Base-by-base conservation (phyloP, 2,888 invertebrate species). In the Leptarthrus brevirostris region DNA sequence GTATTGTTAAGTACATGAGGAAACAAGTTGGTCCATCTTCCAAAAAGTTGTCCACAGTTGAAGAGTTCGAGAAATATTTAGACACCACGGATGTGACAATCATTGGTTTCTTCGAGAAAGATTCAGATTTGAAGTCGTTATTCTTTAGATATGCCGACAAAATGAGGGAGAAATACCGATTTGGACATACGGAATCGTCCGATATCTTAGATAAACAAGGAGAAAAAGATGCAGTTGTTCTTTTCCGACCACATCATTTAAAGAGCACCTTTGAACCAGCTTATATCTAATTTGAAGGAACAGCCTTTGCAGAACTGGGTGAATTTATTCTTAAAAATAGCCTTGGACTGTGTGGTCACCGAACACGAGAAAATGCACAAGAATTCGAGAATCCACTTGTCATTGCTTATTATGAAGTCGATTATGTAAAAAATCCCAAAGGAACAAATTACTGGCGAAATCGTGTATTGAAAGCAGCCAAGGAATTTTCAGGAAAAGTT, bases 391-490 rank as follows among this genome's bases (percentile, higher is more conserved):
- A 92, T 82, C 98, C 99, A 1, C 85, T 96, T 76, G 89, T 98
- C 52, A 92, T 96, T 72, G 98, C 94, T 26, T 99, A 95, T 86
- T 99, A 92, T 85, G 89, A 88, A 79, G 97, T 99, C 10, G 98
- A 99, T 86, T 99, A 99, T 82, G 89, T 91, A 26, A 98, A 97
- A 87, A 98, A 99, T 85, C 89, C 93, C 22, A 99, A 99, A 86
- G 98, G 96, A 61, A 97, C 98, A 70, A 98, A 99, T 87, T 99
- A 99, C 88, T 99, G 98, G 98, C 92, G 97, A 81, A 98, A 98
- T 87, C 91, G 98, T 78, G 91, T 98, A 66, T 89, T 98, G 80
- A 98, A 98, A 87, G 91, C 90, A 24, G 85, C 85, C 44, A 85
- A 84, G 78, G 83, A 82, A 61, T 84, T 83, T 75, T 80, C 74